phyloP scores from a whole-genome alignment of 2,797 vertebrate species.

The Diplodus sargus region DNA sequence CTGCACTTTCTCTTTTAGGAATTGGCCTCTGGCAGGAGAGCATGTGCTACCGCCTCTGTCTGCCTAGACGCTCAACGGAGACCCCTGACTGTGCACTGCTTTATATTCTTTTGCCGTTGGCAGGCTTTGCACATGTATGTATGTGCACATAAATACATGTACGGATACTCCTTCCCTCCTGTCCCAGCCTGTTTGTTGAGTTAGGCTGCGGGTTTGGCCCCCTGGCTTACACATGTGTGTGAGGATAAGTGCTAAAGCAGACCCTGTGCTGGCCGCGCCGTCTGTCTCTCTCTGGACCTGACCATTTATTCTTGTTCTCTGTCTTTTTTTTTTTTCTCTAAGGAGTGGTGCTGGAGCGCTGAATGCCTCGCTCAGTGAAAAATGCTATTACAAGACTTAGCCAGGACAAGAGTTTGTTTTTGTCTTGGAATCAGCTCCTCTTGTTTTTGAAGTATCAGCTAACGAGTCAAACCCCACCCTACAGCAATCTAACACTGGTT shows the following conservation, averaged over 20 bases:
- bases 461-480: constrained; percentile 55
- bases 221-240: constrained; percentile 47
- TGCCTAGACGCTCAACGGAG: constrained; percentile 42
- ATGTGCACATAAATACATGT: constrained; percentile 27
- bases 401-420: constrained; percentile 69
- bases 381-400: constrained; percentile 66
- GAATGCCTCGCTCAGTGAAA: constrained; percentile 51
- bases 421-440: constrained; percentile 51
- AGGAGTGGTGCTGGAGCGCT: constrained; percentile 35
- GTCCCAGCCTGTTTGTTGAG: constrained; percentile 72
- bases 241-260: constrained; percentile 75
- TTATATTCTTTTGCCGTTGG: constrained; percentile 16
- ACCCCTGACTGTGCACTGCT: constrained; percentile 29
- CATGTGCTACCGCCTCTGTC: constrained; percentile 37
- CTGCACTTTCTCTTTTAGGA: constrained; percentile 48
- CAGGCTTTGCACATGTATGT: constrained; percentile 36
- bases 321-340: constrained; percentile 20
- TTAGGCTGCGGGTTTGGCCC: constrained; percentile 67
- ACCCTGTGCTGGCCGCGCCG: constrained; percentile 40
- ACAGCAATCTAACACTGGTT: constrained; percentile 47
- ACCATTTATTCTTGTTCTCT: constrained; percentile 55
- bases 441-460: constrained; percentile 70
- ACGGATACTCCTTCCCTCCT: constrained; percentile 29
- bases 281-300: constrained; percentile 54
- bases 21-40: constrained; percentile 26